These are phyloP conservation scores for Galemys pyrenaicus DNA, from an alignment of 2,113 vertebrate genomes.

Conservation along the genomic window DNA sequence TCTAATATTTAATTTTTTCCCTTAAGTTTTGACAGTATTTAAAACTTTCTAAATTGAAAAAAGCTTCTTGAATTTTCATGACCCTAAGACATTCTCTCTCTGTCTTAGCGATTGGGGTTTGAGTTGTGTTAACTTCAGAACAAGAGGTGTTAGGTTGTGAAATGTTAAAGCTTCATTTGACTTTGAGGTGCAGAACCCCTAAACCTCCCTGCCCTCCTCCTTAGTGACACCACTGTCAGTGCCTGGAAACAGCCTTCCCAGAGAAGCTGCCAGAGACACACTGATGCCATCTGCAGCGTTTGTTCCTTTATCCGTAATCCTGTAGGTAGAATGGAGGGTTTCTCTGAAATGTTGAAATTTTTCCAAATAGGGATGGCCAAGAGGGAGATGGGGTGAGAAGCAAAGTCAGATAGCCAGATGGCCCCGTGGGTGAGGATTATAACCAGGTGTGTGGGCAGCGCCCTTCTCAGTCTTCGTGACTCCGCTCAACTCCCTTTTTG, in stretches of 20 bases:
- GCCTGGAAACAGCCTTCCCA: neutral
- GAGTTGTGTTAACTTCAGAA: neutral
- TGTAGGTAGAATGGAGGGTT: neutral
- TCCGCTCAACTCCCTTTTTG: neutral
- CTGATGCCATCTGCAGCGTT: no score
- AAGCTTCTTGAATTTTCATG: neutral
- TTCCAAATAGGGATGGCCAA: neutral
- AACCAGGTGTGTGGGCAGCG: fast-evolving
- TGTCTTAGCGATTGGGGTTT: neutral
- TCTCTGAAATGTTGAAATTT: neutral
- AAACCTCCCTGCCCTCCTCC: neutral
- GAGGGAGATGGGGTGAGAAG: neutral
- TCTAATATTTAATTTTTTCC: neutral
- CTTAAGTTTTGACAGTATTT: neutral
- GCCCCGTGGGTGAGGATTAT: fast-evolving
- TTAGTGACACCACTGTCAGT: neutral
- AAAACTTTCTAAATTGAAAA: neutral
- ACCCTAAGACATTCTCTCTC: neutral
- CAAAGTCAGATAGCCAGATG: neutral
- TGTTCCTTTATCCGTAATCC: neutral
- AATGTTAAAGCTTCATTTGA: neutral
- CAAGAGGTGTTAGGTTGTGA: neutral
- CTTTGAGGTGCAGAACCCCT: neutral
- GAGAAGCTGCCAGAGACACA: neutral
- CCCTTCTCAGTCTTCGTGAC: fast-evolving